Evolutionary conservation across 2,113 vertebrate genomes (phyloP).

Genomic region (Cryptotis parvus): DNA sequence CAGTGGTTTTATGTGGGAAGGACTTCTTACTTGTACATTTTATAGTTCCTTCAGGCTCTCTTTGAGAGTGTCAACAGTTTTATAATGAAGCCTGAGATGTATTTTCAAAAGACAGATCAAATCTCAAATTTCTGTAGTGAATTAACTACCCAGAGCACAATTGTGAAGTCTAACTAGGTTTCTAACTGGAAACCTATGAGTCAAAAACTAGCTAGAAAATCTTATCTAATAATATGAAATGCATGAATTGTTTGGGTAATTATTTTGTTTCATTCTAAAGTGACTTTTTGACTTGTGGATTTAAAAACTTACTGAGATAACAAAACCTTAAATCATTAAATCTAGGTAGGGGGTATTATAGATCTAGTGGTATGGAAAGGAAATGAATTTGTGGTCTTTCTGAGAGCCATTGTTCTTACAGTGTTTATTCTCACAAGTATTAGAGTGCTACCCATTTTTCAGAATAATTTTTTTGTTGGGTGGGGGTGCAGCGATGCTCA

Average conservation of each 20-base stretch:
- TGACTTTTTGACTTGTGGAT: too few species aligned
- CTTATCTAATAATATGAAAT: background rate
- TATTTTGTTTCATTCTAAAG: background rate
- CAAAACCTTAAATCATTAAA: too few species aligned
- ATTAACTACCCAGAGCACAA: slow-evolving; percentile 21
- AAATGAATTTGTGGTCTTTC: too few species aligned
- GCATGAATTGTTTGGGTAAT: background rate
- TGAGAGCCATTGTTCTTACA: too few species aligned
- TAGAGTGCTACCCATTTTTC: too few species aligned
- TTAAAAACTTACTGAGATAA: too few species aligned
- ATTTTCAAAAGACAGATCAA: slow-evolving; percentile 30
- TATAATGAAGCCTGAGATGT: background rate
- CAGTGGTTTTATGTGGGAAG: background rate
- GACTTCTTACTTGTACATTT: background rate
- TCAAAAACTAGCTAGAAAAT: background rate
- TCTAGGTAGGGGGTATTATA: too few species aligned
- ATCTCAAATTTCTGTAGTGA: background rate
- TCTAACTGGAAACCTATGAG: background rate
- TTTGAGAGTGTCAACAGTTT: background rate
- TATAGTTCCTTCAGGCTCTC: background rate
- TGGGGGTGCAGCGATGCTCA: too few species aligned
- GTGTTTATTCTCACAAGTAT: too few species aligned
- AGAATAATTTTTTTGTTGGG: too few species aligned
- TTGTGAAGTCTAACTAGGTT: background rate
- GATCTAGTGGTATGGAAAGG: too few species aligned